These are phyloP conservation scores for Pseudobourletiella spinata DNA, from an alignment of 1,140 invertebrate genomes.

Conservation along the genomic window DNA sequence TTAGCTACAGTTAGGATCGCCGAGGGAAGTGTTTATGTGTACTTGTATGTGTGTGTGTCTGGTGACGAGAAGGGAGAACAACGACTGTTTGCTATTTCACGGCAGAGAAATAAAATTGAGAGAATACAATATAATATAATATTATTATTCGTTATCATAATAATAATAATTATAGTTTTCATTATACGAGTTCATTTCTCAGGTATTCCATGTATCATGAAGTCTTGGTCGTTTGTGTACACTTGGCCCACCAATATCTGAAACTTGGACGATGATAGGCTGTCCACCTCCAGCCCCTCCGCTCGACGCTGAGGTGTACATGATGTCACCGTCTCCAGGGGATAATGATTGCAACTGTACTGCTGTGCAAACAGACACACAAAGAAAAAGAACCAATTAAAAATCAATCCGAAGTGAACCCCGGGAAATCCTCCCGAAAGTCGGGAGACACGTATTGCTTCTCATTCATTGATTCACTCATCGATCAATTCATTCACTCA, in stretches of 20 bases:
- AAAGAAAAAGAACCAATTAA: background rate
- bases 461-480: too few species aligned
- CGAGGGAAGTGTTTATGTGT: background rate
- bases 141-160: background rate
- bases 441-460: background rate
- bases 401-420: background rate
- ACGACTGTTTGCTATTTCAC: background rate
- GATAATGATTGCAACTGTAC: constrained; percentile 8
- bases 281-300: background rate
- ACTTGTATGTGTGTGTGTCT: background rate
- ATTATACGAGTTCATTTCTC: too few species aligned
- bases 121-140: background rate
- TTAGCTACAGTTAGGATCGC: background rate
- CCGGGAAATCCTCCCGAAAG: background rate
- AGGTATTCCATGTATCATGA: constrained; percentile 9
- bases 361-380: background rate
- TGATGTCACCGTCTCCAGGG: background rate
- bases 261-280: constrained; percentile 5
- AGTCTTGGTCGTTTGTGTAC: constrained; percentile 9
- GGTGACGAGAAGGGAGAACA: background rate
- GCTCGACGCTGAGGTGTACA: background rate
- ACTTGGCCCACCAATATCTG: background rate
- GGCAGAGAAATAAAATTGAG: background rate
- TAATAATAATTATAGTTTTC: background rate
- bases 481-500: too few species aligned